Percentiles rank a stretch among this genome's conserved stretches.
Conservation (phyloP, 2,113 vertebrate genomes). For the Tauraco erythrolophus region DNA sequence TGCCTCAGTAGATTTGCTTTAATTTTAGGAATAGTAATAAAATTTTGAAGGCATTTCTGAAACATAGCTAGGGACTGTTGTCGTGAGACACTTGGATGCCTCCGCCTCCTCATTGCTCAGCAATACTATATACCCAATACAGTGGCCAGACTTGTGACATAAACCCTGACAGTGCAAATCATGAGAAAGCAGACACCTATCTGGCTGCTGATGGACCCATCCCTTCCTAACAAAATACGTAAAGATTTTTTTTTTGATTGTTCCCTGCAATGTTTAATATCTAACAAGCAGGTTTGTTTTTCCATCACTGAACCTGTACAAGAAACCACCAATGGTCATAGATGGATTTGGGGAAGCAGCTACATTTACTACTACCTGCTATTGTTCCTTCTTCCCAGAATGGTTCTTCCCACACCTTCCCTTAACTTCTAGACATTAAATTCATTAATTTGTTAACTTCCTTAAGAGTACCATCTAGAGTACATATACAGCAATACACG, state of each 20-base stretch:
- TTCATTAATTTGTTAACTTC: neutral
- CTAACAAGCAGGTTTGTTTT: neutral
- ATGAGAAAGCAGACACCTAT: neutral
- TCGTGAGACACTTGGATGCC: neutral
- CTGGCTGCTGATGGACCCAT: neutral
- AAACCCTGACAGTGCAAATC: neutral
- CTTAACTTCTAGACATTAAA: neutral
- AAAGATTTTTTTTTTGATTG: neutral
- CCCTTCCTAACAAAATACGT: neutral
- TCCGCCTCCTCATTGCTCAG: neutral
- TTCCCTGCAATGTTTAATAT: neutral
- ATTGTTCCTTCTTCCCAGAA: neutral
- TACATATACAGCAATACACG: neutral
- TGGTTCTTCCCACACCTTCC: neutral
- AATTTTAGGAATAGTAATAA: neutral
- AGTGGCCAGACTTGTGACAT: accelerated
- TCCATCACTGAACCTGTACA: neutral
- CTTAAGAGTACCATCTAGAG: neutral
- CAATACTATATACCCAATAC: neutral
- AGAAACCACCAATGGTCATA: neutral
- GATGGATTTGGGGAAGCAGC: neutral
- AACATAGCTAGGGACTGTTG: neutral
- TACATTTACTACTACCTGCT: neutral
- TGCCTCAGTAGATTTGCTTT: neutral
- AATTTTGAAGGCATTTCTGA: neutral